phyloP scores from a whole-genome alignment of 2,797 vertebrate species.

The Cynopterus sphinx region DNA sequence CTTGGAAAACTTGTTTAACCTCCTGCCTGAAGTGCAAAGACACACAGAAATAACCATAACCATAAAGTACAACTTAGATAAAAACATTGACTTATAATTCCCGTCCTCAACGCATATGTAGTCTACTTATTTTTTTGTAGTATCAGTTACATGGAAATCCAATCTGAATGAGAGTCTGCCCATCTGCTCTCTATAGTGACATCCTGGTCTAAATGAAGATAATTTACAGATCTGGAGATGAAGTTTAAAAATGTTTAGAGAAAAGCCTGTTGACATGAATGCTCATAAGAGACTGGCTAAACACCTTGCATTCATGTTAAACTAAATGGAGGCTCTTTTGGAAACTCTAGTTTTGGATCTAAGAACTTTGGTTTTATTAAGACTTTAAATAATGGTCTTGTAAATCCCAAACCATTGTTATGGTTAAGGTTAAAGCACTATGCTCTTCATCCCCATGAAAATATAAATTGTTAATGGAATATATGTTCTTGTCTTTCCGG shows the following conservation, averaged over 20 bases:
- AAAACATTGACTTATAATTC: background rate
- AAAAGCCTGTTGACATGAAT: background rate
- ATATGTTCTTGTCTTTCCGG: background rate
- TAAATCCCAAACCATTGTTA: conserved; percentile 56
- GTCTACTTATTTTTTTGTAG: conserved; percentile 12
- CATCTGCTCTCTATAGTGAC: background rate
- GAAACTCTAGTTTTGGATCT: conserved; percentile 63
- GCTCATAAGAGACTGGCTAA: conserved; percentile 18
- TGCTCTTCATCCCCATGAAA: conserved; percentile 36
- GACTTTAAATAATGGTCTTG: conserved; percentile 47
- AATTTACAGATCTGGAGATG: conserved; percentile 53
- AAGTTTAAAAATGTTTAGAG: conserved; percentile 39
- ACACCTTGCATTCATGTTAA: conserved; percentile 58
- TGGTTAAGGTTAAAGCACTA: background rate
- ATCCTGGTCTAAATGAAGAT: conserved; percentile 40
- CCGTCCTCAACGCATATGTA: background rate
- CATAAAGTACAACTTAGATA: background rate
- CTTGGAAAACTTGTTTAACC: conserved; percentile 13
- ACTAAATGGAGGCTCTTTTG: conserved; percentile 54
- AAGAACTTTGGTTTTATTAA: conserved; percentile 67
- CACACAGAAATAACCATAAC: background rate
- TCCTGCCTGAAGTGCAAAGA: background rate
- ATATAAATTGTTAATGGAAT: background rate
- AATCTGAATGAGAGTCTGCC: background rate
- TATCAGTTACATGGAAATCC: conserved; percentile 33